Base-by-base conservation (phyloP, 2,113 vertebrate genomes). In the Brachirus orientalis region DNA sequence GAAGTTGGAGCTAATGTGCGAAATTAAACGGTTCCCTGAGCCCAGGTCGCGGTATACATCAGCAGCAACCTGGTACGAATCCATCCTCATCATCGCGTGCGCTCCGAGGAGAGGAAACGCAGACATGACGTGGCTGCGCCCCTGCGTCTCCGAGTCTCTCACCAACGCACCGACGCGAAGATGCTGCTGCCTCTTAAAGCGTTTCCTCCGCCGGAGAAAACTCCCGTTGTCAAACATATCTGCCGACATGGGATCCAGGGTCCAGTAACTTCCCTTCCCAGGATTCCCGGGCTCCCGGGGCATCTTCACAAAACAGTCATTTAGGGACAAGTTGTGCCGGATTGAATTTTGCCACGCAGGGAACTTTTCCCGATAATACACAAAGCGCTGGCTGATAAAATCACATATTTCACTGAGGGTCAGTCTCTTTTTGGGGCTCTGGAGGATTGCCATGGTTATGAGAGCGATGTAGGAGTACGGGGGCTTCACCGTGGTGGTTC, bases 211-310 rank as follows among this genome's bases (percentile, higher is more conserved):
- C 20, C 93, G 85, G 1, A 94, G 87, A 58, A 94, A 94, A 41
- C 92, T 93, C 7, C 93, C 93, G 37, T 94, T 93, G 60, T 93
- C 92, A 61, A 94, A 94, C 93, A 94, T 94, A 48, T 91, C 90
- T 0, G 92, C 90, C 1, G 93, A 94, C 90, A 92, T 90, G 46
- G 93, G 93, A 17, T 94, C 93, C 74, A 94, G 66, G 8, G 93
- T 94, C 93, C 93, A 94, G n/a, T 93, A 94, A 45, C 92, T 94
- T 0, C 93, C 93, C 43, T 94, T 94, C 0, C 93, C 93, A 0
- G 91, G 92, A 18, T 93, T 88, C 2, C 93, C 92, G 1, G 92
- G 92, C 64, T 93, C 92, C 6, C 93, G 86, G 6, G 93, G 88
- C 82, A 92, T 90, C 72, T 94, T 94, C 13, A 94, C 83, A 33